phyloP scores from a whole-genome alignment of 2,888 invertebrate species.

The Phalangium opilio region DNA sequence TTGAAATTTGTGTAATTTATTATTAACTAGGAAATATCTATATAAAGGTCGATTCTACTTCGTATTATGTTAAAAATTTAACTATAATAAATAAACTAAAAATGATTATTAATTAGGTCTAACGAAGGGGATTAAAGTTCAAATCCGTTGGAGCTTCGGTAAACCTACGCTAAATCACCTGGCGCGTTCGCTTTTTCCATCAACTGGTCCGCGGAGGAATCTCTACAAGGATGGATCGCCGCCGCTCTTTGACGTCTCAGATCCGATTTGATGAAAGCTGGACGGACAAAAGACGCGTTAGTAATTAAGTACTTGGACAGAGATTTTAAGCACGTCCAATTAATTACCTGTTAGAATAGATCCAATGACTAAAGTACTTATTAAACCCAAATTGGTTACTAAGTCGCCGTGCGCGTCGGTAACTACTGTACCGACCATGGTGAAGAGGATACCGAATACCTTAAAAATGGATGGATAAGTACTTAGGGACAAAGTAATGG shows the following conservation, averaged over 20 bases:
- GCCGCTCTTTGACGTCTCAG: conserved; percentile 60
- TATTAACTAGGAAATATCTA: too few species aligned
- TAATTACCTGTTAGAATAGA: conserved; percentile 51
- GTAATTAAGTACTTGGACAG: too few species aligned
- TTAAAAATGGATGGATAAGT: conserved; percentile 48
- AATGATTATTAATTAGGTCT: too few species aligned
- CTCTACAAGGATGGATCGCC: conserved; percentile 3
- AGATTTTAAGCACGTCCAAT: too few species aligned
- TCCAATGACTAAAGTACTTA: conserved; percentile 57
- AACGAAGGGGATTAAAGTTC: too few species aligned
- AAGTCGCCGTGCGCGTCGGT: conserved; percentile 46
- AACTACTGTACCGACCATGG: conserved; percentile 33
- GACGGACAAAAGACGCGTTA: conserved; percentile 6
- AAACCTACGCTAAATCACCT: too few species aligned
- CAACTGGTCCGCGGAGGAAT: neutral
- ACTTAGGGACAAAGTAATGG: too few species aligned
- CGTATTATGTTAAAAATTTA: too few species aligned
- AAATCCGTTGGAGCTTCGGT: too few species aligned
- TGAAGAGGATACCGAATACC: conserved; percentile 30
- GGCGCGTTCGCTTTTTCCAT: neutral
- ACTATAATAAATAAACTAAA: too few species aligned
- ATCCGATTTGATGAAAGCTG: conserved; percentile 56
- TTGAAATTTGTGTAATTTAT: too few species aligned
- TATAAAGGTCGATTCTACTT: too few species aligned
- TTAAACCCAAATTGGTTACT: conserved; percentile 66